Evolutionary conservation across 1,140 invertebrate species (phyloP).

Genomic region (Drosophila sturtevanti): DNA sequence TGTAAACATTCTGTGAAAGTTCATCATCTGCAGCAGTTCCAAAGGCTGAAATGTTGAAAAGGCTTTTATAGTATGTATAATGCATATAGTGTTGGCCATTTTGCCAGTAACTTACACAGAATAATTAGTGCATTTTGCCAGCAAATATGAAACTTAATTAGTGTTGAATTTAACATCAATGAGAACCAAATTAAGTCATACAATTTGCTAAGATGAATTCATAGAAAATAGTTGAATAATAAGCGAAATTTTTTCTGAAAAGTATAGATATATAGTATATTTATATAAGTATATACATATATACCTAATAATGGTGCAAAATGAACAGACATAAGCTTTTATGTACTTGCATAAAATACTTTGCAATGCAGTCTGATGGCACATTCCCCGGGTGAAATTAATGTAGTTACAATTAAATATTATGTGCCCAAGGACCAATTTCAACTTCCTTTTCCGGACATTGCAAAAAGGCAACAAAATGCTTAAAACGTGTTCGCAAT

Average conservation of each 20-base stretch:
- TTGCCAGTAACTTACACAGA: slow-evolving; percentile 11
- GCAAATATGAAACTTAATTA: not conserved
- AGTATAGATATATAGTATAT: no score
- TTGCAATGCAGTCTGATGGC: not conserved
- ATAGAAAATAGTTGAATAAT: no score
- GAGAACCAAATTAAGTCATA: not conserved
- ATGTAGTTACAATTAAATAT: not conserved
- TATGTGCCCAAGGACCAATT: not conserved
- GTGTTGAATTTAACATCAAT: not conserved
- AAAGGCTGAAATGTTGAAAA: slow-evolving; percentile 22
- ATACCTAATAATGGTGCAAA: no score
- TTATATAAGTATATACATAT: no score
- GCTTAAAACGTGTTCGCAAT: not conserved
- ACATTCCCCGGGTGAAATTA: not conserved
- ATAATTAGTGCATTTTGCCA: slow-evolving; percentile 30
- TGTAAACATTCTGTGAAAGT: not conserved
- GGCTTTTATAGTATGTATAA: slow-evolving; percentile 11
- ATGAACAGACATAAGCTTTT: not conserved
- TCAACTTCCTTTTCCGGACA: not conserved
- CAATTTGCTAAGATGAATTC: no score
- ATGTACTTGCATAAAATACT: not conserved
- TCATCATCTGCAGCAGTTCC: slow-evolving; percentile 25
- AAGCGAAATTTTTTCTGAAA: no score
- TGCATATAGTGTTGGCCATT: slow-evolving; percentile 21
- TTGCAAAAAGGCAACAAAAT: no score